Conservation (phyloP, 1,140 invertebrate genomes). For the Bombus balteatus region DNA sequence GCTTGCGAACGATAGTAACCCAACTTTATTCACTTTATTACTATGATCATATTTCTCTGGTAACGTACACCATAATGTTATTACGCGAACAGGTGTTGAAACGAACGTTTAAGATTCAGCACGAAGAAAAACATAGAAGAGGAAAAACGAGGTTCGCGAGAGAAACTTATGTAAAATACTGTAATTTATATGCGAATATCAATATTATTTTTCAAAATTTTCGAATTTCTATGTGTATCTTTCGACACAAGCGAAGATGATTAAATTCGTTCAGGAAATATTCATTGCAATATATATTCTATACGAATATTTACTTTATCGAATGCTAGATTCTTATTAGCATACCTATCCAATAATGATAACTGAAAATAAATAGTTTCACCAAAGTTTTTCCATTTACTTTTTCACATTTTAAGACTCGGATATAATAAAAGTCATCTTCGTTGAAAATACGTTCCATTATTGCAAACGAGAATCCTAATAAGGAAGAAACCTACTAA, state of each 20-base stretch:
- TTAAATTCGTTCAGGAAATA: neutral
- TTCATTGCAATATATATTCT: neutral
- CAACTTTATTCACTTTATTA: neutral
- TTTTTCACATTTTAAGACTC: neutral
- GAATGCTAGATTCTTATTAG: too few species aligned
- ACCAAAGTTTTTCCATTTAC: neutral
- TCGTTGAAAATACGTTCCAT: neutral
- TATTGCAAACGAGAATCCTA: neutral
- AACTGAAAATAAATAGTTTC: neutral
- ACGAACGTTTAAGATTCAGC: too few species aligned
- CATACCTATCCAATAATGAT: too few species aligned
- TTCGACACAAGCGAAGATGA: too few species aligned
- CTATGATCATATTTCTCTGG: neutral
- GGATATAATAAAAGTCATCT: neutral
- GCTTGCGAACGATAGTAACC: neutral
- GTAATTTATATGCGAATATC: neutral
- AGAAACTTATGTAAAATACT: too few species aligned
- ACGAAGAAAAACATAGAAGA: too few species aligned
- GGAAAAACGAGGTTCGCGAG: too few species aligned
- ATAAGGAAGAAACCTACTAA: neutral
- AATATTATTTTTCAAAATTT: too few species aligned
- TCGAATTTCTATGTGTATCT: neutral
- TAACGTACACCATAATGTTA: neutral
- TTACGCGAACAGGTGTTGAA: neutral
- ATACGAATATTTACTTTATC: neutral